Percentiles rank a stretch among this genome's conserved stretches.
phyloP scores from a whole-genome alignment of 2,113 vertebrate species.

The Tympanuchus pallidicinctus region DNA sequence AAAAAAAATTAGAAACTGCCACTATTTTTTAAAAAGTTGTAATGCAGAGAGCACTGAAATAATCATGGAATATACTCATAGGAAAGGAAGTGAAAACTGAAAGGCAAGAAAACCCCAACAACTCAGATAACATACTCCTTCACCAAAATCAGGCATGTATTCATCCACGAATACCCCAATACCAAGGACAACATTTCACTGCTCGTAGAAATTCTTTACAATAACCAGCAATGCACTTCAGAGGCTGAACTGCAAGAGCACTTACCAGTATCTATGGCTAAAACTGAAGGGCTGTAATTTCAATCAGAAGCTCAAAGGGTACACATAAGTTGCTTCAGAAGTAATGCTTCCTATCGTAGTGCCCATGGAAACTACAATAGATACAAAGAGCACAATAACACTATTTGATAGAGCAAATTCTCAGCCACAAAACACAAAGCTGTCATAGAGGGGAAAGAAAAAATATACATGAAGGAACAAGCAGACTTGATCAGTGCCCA shows the following conservation, averaged over 20 bases:
- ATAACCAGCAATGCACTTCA: not conserved
- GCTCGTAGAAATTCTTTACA: accelerated
- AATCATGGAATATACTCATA: not conserved
- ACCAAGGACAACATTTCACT: not conserved
- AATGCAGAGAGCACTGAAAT: not conserved
- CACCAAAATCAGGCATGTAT: not conserved
- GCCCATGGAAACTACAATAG: too few species aligned
- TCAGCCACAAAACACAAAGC: not conserved
- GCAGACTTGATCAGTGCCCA: not conserved
- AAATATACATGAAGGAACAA: not conserved
- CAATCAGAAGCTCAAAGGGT: not conserved
- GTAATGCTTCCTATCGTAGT: too few species aligned
- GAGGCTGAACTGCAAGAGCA: not conserved
- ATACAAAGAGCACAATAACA: too few species aligned
- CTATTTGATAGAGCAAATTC: too few species aligned
- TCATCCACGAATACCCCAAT: not conserved
- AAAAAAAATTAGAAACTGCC: not conserved
- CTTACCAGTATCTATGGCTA: not conserved
- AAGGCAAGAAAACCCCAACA: not conserved
- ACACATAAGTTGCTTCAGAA: too few species aligned
- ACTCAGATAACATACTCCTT: not conserved
- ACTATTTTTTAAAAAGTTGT: not conserved
- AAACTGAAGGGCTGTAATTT: not conserved
- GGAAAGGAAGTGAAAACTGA: not conserved
- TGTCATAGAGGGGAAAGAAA: not conserved